phyloP scores from a whole-genome alignment of 2,888 invertebrate genomes.

The Drosophila lutescens region DNA sequence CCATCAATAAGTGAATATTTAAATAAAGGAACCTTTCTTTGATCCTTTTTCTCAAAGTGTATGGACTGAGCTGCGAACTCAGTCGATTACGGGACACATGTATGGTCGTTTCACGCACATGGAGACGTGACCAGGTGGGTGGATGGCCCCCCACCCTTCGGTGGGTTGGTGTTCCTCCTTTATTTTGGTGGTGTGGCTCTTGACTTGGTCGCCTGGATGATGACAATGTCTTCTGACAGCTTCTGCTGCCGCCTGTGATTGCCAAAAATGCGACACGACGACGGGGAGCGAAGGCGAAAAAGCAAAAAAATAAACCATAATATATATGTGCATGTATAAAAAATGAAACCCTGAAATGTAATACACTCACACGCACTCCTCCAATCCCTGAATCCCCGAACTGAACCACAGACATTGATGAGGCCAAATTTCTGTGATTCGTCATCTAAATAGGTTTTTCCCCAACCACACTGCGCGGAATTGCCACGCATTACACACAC shows the following conservation, averaged over 20 bases:
- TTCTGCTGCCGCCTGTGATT: conserved; percentile 71
- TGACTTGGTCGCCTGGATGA: conserved; percentile 61
- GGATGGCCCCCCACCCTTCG: conserved; percentile 13
- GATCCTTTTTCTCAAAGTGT: background rate
- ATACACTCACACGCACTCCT: conserved; percentile 65
- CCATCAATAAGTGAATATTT: no score
- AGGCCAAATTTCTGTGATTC: conserved; percentile 79
- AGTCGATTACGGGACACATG: conserved; percentile 71
- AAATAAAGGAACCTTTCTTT: no score
- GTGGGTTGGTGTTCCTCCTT: background rate
- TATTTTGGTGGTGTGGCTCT: conserved; percentile 14
- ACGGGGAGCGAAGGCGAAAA: conserved; percentile 71
- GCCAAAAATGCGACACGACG: conserved; percentile 79
- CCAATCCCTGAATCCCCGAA: conserved; percentile 43
- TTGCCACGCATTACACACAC: conserved; percentile 66
- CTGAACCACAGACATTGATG: conserved; percentile 72
- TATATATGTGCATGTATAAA: conserved; percentile 37
- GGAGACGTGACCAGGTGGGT: conserved; percentile 65
- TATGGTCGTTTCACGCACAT: conserved; percentile 53
- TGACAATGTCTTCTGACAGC: conserved; percentile 80
- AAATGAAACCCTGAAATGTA: conserved; percentile 66
- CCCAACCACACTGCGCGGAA: conserved; percentile 45
- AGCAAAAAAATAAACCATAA: conserved; percentile 8
- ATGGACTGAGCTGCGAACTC: conserved; percentile 24
- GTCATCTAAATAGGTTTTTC: conserved; percentile 78